Base-by-base conservation (phyloP, 2,113 vertebrate species). In the Drymodes brunneopygia region DNA sequence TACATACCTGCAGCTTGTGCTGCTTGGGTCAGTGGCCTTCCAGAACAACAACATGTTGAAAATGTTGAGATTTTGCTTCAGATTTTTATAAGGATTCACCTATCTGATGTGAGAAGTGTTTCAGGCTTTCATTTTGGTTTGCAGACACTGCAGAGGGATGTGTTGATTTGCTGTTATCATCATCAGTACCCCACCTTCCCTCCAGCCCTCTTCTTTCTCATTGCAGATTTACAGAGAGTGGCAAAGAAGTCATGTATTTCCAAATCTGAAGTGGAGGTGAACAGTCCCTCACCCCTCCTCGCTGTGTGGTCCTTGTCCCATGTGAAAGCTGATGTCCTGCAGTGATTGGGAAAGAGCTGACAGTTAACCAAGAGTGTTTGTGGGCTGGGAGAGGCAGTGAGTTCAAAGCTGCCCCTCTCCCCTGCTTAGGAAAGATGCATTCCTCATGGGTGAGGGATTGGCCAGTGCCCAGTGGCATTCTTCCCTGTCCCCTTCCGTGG, bases 11-110 rank as follows among this genome's bases (percentile, higher is more conserved):
- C 57, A 88, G 62, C 71, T 75, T 56, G 45, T 50, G 24, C 51
- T 81, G 6, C 12, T 42, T 50, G 45, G 31, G 17, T 73, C 5
- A 21, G 20, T 47, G 36, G 23, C 36, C 15, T 51, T 78, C 35
- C 74, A 61, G 80, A 79, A 24, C 12, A 12, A 28, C 24, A 10
- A 27, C 40, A 10, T 54, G 29, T 54, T 72, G 50, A 35, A 69
- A 93, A 67, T 3, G 12, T 17, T 13, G 29, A 42, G 3, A 2
- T 62, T 84, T 81, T 42, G 18, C 44, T 89, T 79, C 21, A 20
- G 0, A 6, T 48, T n/a, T 40, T 64, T 57, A 1, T 18, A n/a
- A 70, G 28, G 56, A 38, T 29, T 86, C 8, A 1, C 5, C 5
- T 73, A 0, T 42, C 28, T 73, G 80, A 35, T 16, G 23, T n/a